Conservation (phyloP, 2,888 invertebrate genomes). For the Plagiodera versicolora region DNA sequence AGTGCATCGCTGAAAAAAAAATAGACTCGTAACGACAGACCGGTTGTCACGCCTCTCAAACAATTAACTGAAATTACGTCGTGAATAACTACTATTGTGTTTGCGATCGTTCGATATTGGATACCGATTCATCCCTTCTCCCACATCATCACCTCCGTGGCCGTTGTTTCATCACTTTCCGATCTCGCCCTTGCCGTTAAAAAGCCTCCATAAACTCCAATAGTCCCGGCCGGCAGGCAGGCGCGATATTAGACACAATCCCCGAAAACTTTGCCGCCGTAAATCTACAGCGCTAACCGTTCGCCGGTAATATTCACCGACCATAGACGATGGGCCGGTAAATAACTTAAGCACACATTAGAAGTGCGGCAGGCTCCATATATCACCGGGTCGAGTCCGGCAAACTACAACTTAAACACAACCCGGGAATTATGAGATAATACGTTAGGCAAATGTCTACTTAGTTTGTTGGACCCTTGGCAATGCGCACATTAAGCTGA, state of each 20-base stretch:
- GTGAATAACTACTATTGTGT: too few species aligned
- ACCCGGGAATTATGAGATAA: slow-evolving; percentile 54
- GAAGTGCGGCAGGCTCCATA: slow-evolving; percentile 40
- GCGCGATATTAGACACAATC: background rate
- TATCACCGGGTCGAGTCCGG: slow-evolving; percentile 31
- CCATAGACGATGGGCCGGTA: slow-evolving; percentile 45
- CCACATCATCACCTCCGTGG: background rate
- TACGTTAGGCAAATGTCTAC: slow-evolving; percentile 40
- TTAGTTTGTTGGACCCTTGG: slow-evolving; percentile 26
- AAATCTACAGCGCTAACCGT: slow-evolving; percentile 35
- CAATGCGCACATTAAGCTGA: slow-evolving; percentile 18
- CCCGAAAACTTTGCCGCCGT: slow-evolving; percentile 34
- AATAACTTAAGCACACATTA: slow-evolving; percentile 55
- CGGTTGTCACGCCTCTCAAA: too few species aligned
- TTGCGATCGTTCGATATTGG: too few species aligned
- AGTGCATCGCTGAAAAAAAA: too few species aligned
- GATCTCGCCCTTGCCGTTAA: background rate
- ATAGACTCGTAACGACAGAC: too few species aligned
- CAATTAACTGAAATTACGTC: too few species aligned
- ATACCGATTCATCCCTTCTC: too few species aligned
- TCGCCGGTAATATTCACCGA: slow-evolving; percentile 34
- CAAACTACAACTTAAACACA: slow-evolving; percentile 47
- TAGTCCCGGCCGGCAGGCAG: background rate
- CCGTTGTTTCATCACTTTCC: background rate
- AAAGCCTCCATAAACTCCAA: background rate